Percentiles rank a stretch among this genome's conserved stretches.
phyloP scores from a whole-genome alignment of 2,113 vertebrate genomes.

The Cygnus buccinator region DNA sequence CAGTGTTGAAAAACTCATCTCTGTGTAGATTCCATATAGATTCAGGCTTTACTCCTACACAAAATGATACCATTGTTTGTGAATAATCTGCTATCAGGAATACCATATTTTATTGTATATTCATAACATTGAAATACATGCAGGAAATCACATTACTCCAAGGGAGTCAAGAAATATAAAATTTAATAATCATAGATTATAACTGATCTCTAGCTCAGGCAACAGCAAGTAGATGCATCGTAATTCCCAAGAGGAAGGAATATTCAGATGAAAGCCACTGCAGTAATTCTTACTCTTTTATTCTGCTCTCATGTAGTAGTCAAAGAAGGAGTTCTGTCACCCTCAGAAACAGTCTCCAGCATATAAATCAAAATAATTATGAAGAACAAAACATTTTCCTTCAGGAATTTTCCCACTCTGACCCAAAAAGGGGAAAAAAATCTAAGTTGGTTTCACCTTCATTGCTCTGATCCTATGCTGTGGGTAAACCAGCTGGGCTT shows the following conservation, averaged over 20 bases:
- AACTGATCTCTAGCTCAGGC: not conserved
- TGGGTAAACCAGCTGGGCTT: not conserved
- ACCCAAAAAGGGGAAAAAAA: not conserved
- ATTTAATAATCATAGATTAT: not conserved
- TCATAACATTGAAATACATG: conserved; percentile 2
- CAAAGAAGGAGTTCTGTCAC: not conserved
- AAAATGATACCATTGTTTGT: not conserved
- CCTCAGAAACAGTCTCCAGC: not conserved
- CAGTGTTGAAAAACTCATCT: not conserved
- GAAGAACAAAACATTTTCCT: not conserved
- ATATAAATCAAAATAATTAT: not conserved
- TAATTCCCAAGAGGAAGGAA: not conserved
- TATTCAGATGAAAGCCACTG: not conserved
- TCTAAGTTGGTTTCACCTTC: not conserved
- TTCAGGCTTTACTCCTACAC: not conserved
- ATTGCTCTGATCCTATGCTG: not conserved
- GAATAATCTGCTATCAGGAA: not conserved
- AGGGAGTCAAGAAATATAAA: not conserved
- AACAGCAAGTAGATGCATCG: not conserved
- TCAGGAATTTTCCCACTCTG: not conserved
- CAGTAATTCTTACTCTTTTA: not conserved
- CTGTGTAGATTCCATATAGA: not conserved
- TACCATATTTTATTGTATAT: not conserved
- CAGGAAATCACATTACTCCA: not conserved
- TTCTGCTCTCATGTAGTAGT: not conserved